A percentile compares a stretch with the other conserved stretches of the same genome.
Conservation (phyloP, 2,888 invertebrate species). For the Heliothis peltigera region DNA sequence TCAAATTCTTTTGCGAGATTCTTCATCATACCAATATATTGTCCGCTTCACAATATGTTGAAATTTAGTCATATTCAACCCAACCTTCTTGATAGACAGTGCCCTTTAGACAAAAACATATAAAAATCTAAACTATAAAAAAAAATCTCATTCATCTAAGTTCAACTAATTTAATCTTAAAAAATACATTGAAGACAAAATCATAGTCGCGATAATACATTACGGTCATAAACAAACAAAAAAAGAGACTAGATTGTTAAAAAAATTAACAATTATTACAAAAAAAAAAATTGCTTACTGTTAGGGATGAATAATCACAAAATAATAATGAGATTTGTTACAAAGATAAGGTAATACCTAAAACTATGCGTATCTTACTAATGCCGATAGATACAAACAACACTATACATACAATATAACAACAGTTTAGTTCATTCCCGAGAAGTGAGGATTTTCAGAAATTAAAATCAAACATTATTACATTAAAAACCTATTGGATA, state of each 20-base stretch:
- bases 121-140: conserved; percentile 56
- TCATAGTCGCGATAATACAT: conserved; percentile 77
- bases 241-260: conserved; percentile 88
- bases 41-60: neutral
- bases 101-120: conserved; percentile 31
- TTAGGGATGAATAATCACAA: conserved; percentile 64
- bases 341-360: conserved; percentile 39
- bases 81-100: conserved; percentile 15
- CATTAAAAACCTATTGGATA: conserved; percentile 17
- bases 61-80: conserved; percentile 21
- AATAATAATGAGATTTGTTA: conserved; percentile 65
- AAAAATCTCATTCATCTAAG: conserved; percentile 66
- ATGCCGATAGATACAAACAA: conserved; percentile 44
- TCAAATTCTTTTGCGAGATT: conserved; percentile 33
- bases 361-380: conserved; percentile 15
- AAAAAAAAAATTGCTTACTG: conserved; percentile 67
- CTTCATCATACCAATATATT: conserved; percentile 11
- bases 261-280: conserved; percentile 71
- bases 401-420: conserved; percentile 35
- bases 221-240: conserved; percentile 78
- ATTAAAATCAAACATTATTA: neutral
- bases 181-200: conserved; percentile 64
- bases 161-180: conserved; percentile 61
- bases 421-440: conserved; percentile 9
- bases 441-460: no score